Base-by-base conservation (phyloP, 2,113 vertebrate genomes). In the Melanerpes aurifrons region DNA sequence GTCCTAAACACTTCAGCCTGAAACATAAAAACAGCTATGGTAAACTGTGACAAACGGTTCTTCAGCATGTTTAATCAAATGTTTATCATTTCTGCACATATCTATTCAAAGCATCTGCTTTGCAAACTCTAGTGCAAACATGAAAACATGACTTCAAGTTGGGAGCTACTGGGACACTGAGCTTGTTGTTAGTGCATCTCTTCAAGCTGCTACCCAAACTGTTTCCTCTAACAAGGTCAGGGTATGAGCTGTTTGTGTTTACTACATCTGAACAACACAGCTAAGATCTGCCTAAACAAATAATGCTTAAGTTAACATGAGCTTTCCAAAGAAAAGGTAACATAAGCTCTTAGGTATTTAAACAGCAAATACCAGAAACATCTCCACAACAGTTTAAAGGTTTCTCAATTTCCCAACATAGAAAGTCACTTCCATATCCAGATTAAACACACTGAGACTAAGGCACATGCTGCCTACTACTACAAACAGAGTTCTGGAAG, bases 311-410 rank as follows among this genome's bases (percentile, higher is more conserved):
- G 68, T 16, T 61, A 86, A 80, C 61, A n/a, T 26, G 76, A 94
- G 69, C 76, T 86, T 90, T 58, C 77, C 76, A 61, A 77, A 75
- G 54, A 90, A 62, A 79, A 68, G 76, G 73, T 72, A 80, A 93
- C 80, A 74, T 48, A 81, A 92, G 21, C 58, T 66, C 62, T 19
- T 6, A 40, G 58, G 58, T 48, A 94, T 95, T 95, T 75, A 31
- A 77, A 71, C 62, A 71, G 37, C 12, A 31, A 83, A 43, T 64
- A 78, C 35, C 32, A 57, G n/a, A n/a, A 86, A 77, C 48, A 35
- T 68, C 66, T 74, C 73, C 17, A 15, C 25, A 64, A 54, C 8
- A 79, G 29, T 77, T 58, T 9, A 25, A 58, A 63, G 58, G 70
- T 29, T 88, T 79, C 66, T 72, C 70, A 88, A 15, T 29, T 71